These are phyloP conservation scores for Achroia grisella DNA, from an alignment of 1,140 invertebrate genomes.

Conservation along the genomic window DNA sequence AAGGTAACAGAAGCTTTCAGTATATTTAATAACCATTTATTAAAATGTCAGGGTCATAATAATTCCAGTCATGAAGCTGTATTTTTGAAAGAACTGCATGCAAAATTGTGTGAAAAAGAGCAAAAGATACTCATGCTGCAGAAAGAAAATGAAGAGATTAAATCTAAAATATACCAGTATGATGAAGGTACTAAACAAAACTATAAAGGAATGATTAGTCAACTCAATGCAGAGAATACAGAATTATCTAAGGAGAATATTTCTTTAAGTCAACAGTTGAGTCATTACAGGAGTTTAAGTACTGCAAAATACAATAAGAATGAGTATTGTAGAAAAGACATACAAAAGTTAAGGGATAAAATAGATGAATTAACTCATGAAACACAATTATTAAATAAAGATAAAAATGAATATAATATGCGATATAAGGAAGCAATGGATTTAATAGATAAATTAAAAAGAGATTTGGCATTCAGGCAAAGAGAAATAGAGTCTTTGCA, in stretches of 20 bases:
- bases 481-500: conserved; percentile 55
- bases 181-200: conserved; percentile 42
- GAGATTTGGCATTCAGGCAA: conserved; percentile 52
- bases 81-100: conserved; percentile 51
- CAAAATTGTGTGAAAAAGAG: conserved; percentile 62
- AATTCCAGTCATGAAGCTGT: conserved; percentile 28
- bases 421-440: conserved; percentile 49
- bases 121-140: conserved; percentile 60
- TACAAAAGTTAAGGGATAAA: conserved; percentile 39
- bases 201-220: conserved; percentile 57
- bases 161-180: conserved; percentile 21
- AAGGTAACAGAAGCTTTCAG: conserved; percentile 56
- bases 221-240: conserved; percentile 60
- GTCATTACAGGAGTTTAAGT: conserved; percentile 42
- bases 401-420: conserved; percentile 51
- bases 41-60: conserved; percentile 25
- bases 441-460: conserved; percentile 52
- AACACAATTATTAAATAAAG: conserved; percentile 46
- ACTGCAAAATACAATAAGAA: conserved; percentile 25
- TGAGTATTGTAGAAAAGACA: conserved; percentile 29
- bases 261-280: conserved; percentile 45
- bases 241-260: conserved; percentile 64
- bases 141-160: conserved; percentile 65
- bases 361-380: conserved; percentile 42
- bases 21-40: conserved; percentile 43